Evolutionary conservation across 2,888 invertebrate species (phyloP).

Genomic region (Eurytoma adleriae): DNA sequence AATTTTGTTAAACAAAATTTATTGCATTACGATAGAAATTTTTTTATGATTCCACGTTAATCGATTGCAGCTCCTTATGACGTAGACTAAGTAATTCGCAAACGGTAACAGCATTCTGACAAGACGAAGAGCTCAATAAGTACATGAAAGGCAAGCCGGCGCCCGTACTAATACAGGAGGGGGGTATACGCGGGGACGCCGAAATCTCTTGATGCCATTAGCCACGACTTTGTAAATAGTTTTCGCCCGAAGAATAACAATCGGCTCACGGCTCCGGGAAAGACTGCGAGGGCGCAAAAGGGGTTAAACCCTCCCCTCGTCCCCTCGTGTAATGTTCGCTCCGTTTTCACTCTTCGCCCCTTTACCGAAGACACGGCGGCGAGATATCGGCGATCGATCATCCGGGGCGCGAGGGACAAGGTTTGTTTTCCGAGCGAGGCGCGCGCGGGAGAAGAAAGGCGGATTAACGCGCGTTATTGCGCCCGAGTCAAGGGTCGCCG

Average conservation of each 20-base stretch:
- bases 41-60: not conserved
- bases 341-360: constrained; percentile 9
- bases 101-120: not conserved
- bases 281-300: not conserved
- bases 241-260: constrained; percentile 74
- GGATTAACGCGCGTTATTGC: constrained; percentile 56
- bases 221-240: constrained; percentile 75
- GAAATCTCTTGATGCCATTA: constrained; percentile 75
- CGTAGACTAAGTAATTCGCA: not conserved
- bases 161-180: not conserved
- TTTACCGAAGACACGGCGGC: constrained; percentile 2
- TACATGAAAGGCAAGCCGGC: not conserved
- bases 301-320: constrained; percentile 28
- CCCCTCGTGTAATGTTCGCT: not conserved
- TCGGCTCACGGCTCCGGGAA: constrained; percentile 57
- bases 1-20: no score
- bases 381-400: constrained; percentile 54
- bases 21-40: no score
- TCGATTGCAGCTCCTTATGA: not conserved
- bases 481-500: constrained; percentile 45
- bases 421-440: constrained; percentile 50
- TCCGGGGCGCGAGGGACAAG: constrained; percentile 41
- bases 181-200: constrained; percentile 53
- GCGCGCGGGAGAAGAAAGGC: constrained; percentile 13
- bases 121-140: not conserved